A percentile compares a stretch with the other conserved stretches of the same genome.
Conservation (phyloP, 1,140 invertebrate genomes). For the Periplaneta americana region DNA sequence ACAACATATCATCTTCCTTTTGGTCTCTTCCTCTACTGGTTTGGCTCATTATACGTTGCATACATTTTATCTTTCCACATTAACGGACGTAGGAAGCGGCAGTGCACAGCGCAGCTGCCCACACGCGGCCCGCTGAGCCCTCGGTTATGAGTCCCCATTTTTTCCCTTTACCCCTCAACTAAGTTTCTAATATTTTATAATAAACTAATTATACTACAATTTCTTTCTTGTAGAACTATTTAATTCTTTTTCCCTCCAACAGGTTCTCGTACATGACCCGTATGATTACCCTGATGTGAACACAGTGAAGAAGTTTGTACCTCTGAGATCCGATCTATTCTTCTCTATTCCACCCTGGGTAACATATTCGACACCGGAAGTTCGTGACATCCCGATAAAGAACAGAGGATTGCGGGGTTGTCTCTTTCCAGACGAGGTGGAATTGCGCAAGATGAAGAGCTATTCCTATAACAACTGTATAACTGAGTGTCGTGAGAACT, state of each 20-base stretch:
- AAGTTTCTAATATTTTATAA: too few species aligned
- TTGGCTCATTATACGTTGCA: too few species aligned
- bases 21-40: too few species aligned
- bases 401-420: constrained; percentile 40
- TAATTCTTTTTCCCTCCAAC: constrained; percentile 11
- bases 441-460: constrained; percentile 31
- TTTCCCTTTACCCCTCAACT: too few species aligned
- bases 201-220: too few species aligned
- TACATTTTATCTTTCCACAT: too few species aligned
- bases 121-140: too few species aligned
- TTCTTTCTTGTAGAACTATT: too few species aligned
- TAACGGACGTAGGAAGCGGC: too few species aligned
- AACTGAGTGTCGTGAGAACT: constrained; percentile 43
- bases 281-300: constrained; percentile 53
- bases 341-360: constrained; percentile 50
- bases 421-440: constrained; percentile 48
- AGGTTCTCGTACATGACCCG: constrained; percentile 54
- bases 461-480: constrained; percentile 61
- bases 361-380: constrained; percentile 47
- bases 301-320: constrained; percentile 46
- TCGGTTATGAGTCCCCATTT: too few species aligned
- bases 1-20: too few species aligned
- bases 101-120: too few species aligned
- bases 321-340: constrained; percentile 45
- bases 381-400: constrained; percentile 38